Conservation (phyloP, 2,113 vertebrate species). For the Bubalus kerabau region DNA sequence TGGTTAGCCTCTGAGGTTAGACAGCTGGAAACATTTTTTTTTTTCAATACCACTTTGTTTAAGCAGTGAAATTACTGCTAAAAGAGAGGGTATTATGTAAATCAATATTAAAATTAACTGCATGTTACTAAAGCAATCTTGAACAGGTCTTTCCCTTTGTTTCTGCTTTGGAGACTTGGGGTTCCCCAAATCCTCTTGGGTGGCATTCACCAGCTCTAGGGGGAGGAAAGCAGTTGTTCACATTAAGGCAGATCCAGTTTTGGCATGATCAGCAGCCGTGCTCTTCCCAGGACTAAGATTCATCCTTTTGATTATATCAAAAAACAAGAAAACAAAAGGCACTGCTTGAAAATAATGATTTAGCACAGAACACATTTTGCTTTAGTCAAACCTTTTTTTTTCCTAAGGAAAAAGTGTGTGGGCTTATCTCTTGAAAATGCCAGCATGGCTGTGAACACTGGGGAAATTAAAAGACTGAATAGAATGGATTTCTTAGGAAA, state of each 20-base stretch:
- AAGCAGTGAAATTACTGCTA: neutral
- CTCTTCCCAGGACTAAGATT: conserved; percentile 18
- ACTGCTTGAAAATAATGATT: conserved; percentile 37
- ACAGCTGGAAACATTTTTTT: neutral
- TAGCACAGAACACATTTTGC: conserved; percentile 46
- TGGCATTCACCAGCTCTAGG: neutral
- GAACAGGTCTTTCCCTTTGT: neutral
- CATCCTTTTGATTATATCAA: conserved; percentile 22
- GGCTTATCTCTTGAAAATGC: conserved; percentile 73
- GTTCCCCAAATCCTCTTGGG: neutral
- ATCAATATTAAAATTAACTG: neutral
- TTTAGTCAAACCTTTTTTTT: conserved; percentile 31
- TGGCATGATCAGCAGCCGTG: neutral
- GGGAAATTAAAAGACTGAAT: conserved; percentile 72
- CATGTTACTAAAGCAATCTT: conserved; percentile 20
- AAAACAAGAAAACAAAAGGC: conserved; percentile 39
- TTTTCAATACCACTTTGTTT: neutral
- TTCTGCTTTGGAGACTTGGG: neutral
- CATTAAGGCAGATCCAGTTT: neutral
- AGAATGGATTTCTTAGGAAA: conserved; percentile 56
- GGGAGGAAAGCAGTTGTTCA: neutral
- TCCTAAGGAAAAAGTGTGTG: conserved; percentile 25
- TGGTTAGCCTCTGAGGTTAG: neutral
- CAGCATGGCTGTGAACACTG: conserved; percentile 48
- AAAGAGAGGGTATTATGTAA: neutral